Base-by-base conservation (phyloP, 2,797 vertebrate genomes). In the Sebastes umbrosus region DNA sequence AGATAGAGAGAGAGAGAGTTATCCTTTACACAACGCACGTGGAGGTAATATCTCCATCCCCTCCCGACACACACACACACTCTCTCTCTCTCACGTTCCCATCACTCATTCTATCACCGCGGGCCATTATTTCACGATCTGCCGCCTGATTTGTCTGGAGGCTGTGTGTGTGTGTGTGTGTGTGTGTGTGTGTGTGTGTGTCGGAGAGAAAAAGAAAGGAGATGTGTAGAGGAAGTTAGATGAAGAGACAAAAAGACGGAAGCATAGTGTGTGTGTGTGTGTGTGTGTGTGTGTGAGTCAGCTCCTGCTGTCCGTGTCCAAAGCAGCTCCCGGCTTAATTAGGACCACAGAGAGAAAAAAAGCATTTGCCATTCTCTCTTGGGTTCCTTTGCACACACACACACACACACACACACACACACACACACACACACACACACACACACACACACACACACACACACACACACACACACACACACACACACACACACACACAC, bases 281-380 rank as follows among this genome's bases (percentile, higher is more conserved):
- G 32, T 32, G 31, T 3, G 31, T 9, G 29, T 8, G 31, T 32
- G 31, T 9, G 31, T 10, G 32, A 34, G 32, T 39, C 36, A 39
- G 36, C 12, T 39, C 36, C 36, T 39, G 36, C 36, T 39, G 36
- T 39, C 36, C 12, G 4, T 39, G 36, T 87, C 76, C 64, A 79
- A 87, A 77, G 81, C 54, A 63, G 60, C 82, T 73, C n/a, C 24
- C 16, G 73, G 68, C 66, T 84, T 87, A 90, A 91, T 88, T 77
- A 83, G 85, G 81, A 77, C 79, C 62, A 75, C 24, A 58, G 83
- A 39, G 63, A 68, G 76, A 67, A 69, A 80, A 63, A 65, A 52
- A 83, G 52, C 69, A 69, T 70, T 64, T 62, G 22, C 60, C 29
- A 8, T 57, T 73, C 54, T 36, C 74, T 63, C 55, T 25, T 12